Percentiles rank a stretch among this genome's conserved stretches.
These are phyloP conservation scores for Eudasyphora cyanicolor DNA, from an alignment of 2,888 invertebrate species.

Conservation along the genomic window DNA sequence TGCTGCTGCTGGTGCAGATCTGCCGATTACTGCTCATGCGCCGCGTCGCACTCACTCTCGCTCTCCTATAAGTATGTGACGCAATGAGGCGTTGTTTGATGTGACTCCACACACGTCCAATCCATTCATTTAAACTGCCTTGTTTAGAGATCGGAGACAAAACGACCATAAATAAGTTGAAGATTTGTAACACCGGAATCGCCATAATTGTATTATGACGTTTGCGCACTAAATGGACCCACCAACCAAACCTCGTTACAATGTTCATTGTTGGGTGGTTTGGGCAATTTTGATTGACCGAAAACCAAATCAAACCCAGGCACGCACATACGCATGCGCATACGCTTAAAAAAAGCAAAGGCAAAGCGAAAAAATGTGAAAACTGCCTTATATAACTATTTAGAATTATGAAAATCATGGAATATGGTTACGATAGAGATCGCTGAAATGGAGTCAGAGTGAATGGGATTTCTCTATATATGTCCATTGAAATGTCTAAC, in stretches of 20 bases:
- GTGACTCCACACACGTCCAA: slow-evolving; percentile 54
- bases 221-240: slow-evolving; percentile 39
- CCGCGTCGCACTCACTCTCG: no score
- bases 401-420: slow-evolving; percentile 23
- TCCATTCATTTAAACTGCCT: slow-evolving; percentile 54
- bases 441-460: not conserved
- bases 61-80: no score
- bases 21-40: no score
- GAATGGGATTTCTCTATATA: not conserved
- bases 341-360: not conserved
- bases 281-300: slow-evolving; percentile 48
- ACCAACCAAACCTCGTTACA: slow-evolving; percentile 8
- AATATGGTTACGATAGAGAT: not conserved
- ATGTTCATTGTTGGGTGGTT: slow-evolving; percentile 57
- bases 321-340: no score
- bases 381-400: not conserved
- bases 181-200: slow-evolving; percentile 66
- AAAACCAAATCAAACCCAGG: slow-evolving; percentile 31
- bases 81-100: slow-evolving; percentile 64
- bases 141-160: slow-evolving; percentile 52
- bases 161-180: slow-evolving; percentile 52
- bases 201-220: slow-evolving; percentile 64
- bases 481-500: not conserved
- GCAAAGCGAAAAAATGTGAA: not conserved
- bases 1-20: not conserved